A percentile compares a stretch with the other conserved stretches of the same genome.
These are phyloP conservation scores for Lithophane semibrunnea DNA, from an alignment of 2,888 invertebrate species.

Conservation along the genomic window DNA sequence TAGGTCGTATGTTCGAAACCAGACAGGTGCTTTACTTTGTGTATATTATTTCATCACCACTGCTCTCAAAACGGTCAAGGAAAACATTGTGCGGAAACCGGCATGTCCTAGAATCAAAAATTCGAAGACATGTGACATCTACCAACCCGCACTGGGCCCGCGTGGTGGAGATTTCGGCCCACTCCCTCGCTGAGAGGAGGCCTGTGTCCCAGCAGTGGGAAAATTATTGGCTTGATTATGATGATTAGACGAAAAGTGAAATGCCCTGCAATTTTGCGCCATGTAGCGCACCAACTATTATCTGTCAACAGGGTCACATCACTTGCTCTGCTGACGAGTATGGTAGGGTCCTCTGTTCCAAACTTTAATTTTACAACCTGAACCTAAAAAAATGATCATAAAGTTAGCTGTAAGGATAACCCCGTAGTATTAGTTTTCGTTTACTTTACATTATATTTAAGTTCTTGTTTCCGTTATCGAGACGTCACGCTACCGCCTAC, in stretches of 20 bases:
- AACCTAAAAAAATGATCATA: not conserved
- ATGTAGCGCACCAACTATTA: not conserved
- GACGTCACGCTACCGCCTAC: constrained; percentile 85
- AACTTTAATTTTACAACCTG: not conserved
- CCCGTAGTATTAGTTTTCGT: constrained; percentile 29
- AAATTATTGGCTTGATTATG: no score
- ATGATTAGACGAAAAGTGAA: not conserved
- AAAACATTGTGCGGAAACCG: no score
- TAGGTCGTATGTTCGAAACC: no score
- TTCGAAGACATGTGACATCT: no score
- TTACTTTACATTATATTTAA: constrained; percentile 41
- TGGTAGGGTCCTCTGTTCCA: not conserved
- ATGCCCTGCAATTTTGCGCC: not conserved
- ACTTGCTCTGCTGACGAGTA: not conserved
- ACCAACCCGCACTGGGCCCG: no score
- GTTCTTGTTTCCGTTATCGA: constrained; percentile 76
- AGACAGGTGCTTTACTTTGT: no score
- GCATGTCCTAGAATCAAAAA: no score
- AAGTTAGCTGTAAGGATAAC: constrained; percentile 34
- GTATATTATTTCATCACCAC: no score
- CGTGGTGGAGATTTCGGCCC: no score
- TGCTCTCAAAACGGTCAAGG: no score
- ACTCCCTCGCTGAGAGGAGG: no score
- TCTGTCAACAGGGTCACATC: not conserved
- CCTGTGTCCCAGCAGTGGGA: no score